Percentiles rank a stretch among this genome's conserved stretches.
Evolutionary conservation across 30 jellyfish, hydroid and myxozoan genomes (phyloP).

Genomic region (Kudoa iwatai): DNA sequence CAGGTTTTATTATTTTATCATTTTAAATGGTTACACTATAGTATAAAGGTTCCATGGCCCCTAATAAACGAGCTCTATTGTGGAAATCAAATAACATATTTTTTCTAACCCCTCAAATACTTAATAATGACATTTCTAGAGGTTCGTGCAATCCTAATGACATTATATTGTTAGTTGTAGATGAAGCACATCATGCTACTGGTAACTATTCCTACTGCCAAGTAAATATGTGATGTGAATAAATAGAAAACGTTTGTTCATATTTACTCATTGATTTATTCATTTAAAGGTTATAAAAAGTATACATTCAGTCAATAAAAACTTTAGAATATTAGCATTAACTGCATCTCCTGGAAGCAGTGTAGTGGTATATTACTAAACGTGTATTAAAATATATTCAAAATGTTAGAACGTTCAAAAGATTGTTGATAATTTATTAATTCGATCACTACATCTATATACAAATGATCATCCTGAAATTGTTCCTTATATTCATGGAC

Average conservation of each 20-base stretch:
- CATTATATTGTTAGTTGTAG: slow-evolving; percentile 41
- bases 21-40: too few species aligned
- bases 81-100: slow-evolving; percentile 27
- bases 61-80: slow-evolving; percentile 12
- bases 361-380: slow-evolving; percentile 7
- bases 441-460: too few species aligned
- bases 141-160: slow-evolving; percentile 26
- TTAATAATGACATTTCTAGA: slow-evolving; percentile 40
- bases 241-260: too few species aligned
- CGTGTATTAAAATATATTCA: slow-evolving; percentile 1
- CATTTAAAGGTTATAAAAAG: slow-evolving; percentile 17
- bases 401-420: slow-evolving; percentile 26
- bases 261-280: too few species aligned
- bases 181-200: slow-evolving; percentile 75
- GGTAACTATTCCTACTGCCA: slow-evolving; percentile 66
- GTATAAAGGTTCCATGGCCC: slow-evolving; percentile 52
- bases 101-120: slow-evolving; percentile 55
- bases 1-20: too few species aligned
- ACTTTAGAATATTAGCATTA: slow-evolving; percentile 47
- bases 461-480: too few species aligned
- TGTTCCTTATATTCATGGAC: slow-evolving; percentile 31
- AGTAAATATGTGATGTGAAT: slow-evolving; percentile 15
- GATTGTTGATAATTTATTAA: slow-evolving; percentile 21
- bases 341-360: slow-evolving; percentile 93
- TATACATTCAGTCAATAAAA: background rate